Percentiles rank a stretch among this genome's conserved stretches.
These are phyloP conservation scores for Hyles lineata DNA, from an alignment of 2,888 invertebrate species.

Conservation along the genomic window DNA sequence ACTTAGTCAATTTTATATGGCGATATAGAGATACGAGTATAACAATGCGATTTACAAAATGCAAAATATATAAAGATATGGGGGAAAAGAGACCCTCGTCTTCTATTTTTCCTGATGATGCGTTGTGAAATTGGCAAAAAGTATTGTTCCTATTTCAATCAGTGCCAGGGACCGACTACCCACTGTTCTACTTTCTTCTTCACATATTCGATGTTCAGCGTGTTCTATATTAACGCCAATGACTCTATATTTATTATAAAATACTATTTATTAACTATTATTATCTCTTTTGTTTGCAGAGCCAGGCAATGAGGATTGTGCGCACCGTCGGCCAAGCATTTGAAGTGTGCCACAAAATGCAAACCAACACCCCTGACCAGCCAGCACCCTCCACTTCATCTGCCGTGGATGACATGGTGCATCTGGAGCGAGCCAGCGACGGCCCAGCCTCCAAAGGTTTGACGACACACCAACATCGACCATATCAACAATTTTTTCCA, in stretches of 20 bases:
- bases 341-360: conserved; percentile 99
- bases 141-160: too few species aligned
- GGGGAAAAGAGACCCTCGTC: too few species aligned
- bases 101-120: too few species aligned
- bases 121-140: too few species aligned
- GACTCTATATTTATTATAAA: background rate
- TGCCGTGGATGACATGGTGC: conserved; percentile 59
- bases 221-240: background rate
- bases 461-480: conserved; percentile 33
- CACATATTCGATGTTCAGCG: too few species aligned
- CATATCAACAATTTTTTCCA: background rate
- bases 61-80: too few species aligned
- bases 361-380: conserved; percentile 84
- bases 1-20: too few species aligned
- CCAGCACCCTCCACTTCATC: conserved; percentile 73
- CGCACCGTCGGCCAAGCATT: conserved; percentile 99
- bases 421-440: conserved; percentile 58
- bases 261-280: background rate
- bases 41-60: too few species aligned
- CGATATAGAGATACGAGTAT: too few species aligned
- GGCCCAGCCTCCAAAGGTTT: conserved; percentile 69
- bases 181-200: too few species aligned
- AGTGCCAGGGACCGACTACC: too few species aligned
- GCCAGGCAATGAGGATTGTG: conserved; percentile 99
- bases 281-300: conserved; percentile 84